Conservation (phyloP, 2,797 vertebrate genomes). For the Peromyscus nudipes region DNA sequence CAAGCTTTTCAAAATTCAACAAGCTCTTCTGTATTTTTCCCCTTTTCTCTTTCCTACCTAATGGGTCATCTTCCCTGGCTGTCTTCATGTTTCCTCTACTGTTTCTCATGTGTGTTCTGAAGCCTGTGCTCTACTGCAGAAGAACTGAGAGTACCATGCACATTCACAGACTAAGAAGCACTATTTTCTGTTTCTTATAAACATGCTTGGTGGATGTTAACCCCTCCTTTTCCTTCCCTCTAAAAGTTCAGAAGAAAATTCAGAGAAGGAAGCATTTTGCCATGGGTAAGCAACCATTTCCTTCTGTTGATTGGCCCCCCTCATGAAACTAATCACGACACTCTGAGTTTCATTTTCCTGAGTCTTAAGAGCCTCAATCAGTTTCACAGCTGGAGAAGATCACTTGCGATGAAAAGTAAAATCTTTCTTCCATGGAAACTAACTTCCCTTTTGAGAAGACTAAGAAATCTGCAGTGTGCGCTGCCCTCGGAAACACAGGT, state of each 20-base stretch:
- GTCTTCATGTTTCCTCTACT: neutral
- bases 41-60: neutral
- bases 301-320: neutral
- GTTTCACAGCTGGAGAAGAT: conserved; percentile 66
- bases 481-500: neutral
- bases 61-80: neutral
- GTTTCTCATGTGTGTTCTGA: conserved; percentile 20
- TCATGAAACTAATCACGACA: conserved; percentile 55
- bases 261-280: conserved; percentile 48
- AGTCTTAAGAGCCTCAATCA: conserved; percentile 42
- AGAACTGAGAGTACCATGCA: neutral
- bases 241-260: conserved; percentile 29
- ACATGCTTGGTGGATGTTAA: conserved; percentile 27
- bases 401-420: conserved; percentile 56
- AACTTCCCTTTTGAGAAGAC: conserved; percentile 54
- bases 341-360: conserved; percentile 54
- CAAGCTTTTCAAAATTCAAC: neutral
- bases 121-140: neutral
- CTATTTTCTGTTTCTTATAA: neutral
- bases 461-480: conserved; percentile 10
- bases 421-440: conserved; percentile 55
- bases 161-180: neutral
- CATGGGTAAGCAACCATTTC: neutral
- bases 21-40: neutral
- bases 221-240: neutral